Percentiles rank a stretch among this genome's conserved stretches.
These are phyloP conservation scores for Camelus dromedarius DNA, from an alignment of 2,113 vertebrate genomes.

Conservation along the genomic window DNA sequence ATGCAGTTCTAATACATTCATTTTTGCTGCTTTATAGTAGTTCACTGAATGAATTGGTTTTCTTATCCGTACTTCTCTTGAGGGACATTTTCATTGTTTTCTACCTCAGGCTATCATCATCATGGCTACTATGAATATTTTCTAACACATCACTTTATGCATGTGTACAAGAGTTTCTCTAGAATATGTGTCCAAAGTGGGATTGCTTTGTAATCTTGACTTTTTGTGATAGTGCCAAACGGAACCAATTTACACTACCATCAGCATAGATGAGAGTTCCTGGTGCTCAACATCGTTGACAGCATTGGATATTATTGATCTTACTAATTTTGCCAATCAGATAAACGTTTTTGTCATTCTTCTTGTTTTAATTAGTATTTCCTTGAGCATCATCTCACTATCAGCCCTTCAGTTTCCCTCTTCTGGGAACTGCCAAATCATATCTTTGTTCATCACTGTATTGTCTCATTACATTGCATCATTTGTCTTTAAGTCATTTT, in stretches of 20 bases:
- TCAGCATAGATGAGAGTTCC: neutral
- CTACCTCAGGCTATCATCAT: neutral
- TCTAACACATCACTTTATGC: neutral
- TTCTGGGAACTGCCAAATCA: neutral
- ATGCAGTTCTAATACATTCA: neutral
- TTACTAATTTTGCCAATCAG: constrained; percentile 11
- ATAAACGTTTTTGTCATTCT: neutral
- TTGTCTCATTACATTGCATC: neutral
- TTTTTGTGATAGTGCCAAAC: neutral
- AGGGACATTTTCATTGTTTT: neutral
- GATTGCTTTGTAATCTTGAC: neutral
- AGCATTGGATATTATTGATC: neutral
- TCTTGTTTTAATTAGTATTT: constrained; percentile 39
- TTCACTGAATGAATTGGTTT: neutral
- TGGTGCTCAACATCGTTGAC: neutral
- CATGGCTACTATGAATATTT: neutral
- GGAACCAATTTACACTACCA: neutral
- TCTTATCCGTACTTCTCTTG: neutral
- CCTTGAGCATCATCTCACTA: neutral
- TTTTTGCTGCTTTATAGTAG: constrained; percentile 13
- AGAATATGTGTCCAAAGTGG: neutral
- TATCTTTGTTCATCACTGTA: neutral
- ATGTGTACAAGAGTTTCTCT: neutral
- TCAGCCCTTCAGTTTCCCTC: neutral
- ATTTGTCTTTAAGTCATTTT: constrained; percentile 31